A percentile compares a stretch with the other conserved stretches of the same genome.
These are phyloP conservation scores for Gymnarchus niloticus DNA, from an alignment of 2,113 vertebrate genomes.

Conservation along the genomic window DNA sequence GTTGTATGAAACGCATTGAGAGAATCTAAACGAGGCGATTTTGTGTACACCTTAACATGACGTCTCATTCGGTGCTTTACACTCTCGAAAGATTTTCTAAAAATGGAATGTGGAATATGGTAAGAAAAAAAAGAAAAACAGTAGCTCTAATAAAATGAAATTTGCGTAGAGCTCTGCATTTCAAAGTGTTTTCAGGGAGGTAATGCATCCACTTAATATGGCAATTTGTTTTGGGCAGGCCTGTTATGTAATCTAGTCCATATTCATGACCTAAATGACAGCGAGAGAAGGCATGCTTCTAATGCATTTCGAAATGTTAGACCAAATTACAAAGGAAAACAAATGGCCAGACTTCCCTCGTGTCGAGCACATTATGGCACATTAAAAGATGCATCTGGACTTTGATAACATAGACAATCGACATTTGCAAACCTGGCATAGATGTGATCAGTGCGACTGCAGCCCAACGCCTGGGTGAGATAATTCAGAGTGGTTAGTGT, in stretches of 20 bases:
- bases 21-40: neutral
- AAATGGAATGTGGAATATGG: neutral
- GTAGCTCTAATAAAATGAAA: neutral
- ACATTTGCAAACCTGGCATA: neutral
- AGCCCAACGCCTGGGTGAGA: neutral
- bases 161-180: conserved; percentile 20
- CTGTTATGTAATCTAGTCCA: conserved; percentile 24
- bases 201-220: neutral
- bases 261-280: conserved; percentile 21
- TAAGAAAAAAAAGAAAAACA: neutral
- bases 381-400: neutral
- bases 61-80: neutral
- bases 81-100: neutral
- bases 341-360: neutral
- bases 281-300: neutral
- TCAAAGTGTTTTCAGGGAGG: conserved; percentile 6
- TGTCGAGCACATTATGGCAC: neutral
- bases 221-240: conserved; percentile 17
- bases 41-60: neutral
- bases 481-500: neutral
- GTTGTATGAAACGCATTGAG: neutral
- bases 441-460: neutral
- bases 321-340: neutral
- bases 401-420: neutral
- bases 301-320: neutral